Percentiles rank a stretch among this genome's conserved stretches.
Evolutionary conservation across 2,113 vertebrate species (phyloP).

Genomic region (Uria lomvia): DNA sequence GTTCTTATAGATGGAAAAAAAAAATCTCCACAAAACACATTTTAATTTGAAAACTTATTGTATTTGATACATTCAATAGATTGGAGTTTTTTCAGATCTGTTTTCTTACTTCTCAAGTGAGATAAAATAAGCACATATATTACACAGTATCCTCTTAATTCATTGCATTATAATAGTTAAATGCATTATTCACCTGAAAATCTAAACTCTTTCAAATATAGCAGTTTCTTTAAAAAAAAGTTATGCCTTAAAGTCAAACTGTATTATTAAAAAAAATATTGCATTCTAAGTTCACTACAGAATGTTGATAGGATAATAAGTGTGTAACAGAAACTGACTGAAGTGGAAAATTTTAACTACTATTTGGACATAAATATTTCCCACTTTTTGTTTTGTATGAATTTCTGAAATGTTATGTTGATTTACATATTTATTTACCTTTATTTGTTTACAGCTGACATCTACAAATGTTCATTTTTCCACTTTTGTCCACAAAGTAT

Average conservation of each 20-base stretch:
- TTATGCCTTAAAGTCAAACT: neutral
- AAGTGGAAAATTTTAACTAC: neutral
- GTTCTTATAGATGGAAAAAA: neutral
- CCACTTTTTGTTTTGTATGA: neutral
- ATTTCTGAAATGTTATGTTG: neutral
- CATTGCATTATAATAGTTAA: neutral
- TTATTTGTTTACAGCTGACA: neutral
- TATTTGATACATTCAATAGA: neutral
- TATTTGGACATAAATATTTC: neutral
- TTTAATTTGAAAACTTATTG: neutral
- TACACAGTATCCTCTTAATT: neutral
- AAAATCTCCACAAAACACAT: neutral
- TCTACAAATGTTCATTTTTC: neutral
- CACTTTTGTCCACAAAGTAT: neutral
- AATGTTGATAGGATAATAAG: neutral
- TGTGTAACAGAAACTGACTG: neutral
- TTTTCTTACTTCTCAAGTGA: neutral
- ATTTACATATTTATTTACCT: neutral
- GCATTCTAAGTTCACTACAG: neutral
- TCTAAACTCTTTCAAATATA: neutral
- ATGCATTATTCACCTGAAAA: neutral
- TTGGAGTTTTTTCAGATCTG: neutral
- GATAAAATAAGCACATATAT: neutral
- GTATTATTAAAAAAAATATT: neutral
- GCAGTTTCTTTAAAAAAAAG: neutral